Evolutionary conservation across 2,888 invertebrate genomes (phyloP).

Genomic region (Gymnosoma rotundatum): DNA sequence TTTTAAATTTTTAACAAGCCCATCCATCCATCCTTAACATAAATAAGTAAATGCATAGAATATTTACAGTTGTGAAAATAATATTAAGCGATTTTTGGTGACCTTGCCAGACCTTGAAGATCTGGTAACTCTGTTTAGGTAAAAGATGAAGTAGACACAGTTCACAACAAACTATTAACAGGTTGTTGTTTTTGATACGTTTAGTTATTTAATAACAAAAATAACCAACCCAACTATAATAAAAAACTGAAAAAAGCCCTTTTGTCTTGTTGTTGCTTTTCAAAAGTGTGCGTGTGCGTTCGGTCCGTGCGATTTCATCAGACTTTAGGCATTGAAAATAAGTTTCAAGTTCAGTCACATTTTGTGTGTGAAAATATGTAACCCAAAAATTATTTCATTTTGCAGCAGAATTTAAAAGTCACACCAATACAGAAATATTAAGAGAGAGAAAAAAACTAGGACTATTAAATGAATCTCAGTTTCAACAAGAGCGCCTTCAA

Average conservation of each 20-base stretch:
- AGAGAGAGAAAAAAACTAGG: neutral
- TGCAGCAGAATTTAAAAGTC: slow-evolving; percentile 7
- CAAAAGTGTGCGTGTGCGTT: neutral
- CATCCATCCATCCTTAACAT: too few relatives aligned
- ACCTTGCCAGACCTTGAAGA: neutral
- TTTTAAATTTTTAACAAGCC: too few relatives aligned
- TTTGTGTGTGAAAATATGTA: slow-evolving; percentile 40
- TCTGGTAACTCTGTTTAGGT: slow-evolving; percentile 11
- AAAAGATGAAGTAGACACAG: slow-evolving; percentile 38
- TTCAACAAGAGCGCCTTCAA: neutral
- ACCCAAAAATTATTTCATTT: slow-evolving; percentile 26
- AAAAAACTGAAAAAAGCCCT: slow-evolving; percentile 5
- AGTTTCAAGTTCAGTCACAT: slow-evolving; percentile 68
- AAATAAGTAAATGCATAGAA: too few relatives aligned
- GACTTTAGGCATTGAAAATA: slow-evolving; percentile 66
- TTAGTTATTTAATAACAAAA: slow-evolving; percentile 32
- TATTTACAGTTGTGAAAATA: too few relatives aligned
- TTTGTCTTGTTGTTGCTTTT: slow-evolving; percentile 33
- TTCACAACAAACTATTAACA: slow-evolving; percentile 44
- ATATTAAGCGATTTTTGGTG: neutral
- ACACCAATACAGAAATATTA: neutral
- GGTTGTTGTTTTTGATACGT: neutral
- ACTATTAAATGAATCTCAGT: slow-evolving; percentile 20
- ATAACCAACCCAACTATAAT: too few relatives aligned
- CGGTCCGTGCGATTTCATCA: slow-evolving; percentile 64